Percentiles rank a stretch among this genome's conserved stretches.
phyloP scores from a whole-genome alignment of 2,113 vertebrate genomes.

The Sebastes fasciatus region DNA sequence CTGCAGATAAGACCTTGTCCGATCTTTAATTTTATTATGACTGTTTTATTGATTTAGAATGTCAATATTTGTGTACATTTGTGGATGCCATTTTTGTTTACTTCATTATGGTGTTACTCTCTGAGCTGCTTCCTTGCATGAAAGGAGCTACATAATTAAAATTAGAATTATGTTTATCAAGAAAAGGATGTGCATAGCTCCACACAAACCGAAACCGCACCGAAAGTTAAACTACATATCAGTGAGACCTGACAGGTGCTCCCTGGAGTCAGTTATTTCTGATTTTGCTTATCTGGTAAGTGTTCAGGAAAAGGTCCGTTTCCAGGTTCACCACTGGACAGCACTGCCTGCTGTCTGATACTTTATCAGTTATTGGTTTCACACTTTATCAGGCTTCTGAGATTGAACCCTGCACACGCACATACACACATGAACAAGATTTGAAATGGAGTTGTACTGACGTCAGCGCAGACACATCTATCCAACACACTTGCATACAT shows the following conservation, averaged over 20 bases:
- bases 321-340: slow-evolving; percentile 50
- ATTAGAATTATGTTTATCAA: not conserved
- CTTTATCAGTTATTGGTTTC: slow-evolving; percentile 72
- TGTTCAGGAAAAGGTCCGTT: slow-evolving; percentile 64
- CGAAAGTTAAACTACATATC: slow-evolving; percentile 33
- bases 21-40: not conserved
- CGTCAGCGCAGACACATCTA: not conserved
- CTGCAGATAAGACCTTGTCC: not conserved
- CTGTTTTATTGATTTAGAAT: not conserved
- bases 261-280: slow-evolving; percentile 50
- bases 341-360: slow-evolving; percentile 52
- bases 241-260: slow-evolving; percentile 45
- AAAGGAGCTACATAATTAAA: not conserved
- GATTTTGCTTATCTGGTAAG: slow-evolving; percentile 63
- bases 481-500: not conserved
- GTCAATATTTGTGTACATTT: not conserved
- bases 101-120: not conserved
- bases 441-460: slow-evolving; percentile 18
- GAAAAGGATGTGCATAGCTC: not conserved
- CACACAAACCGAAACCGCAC: slow-evolving; percentile 7
- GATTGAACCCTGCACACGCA: slow-evolving; percentile 52
- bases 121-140: not conserved
- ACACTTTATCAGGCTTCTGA: slow-evolving; percentile 58
- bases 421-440: slow-evolving; percentile 6
- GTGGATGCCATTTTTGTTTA: not conserved